Percentiles rank a stretch among this genome's conserved stretches.
These are phyloP conservation scores for Sciurus carolinensis DNA, from an alignment of 2,797 vertebrate species.

Conservation along the genomic window DNA sequence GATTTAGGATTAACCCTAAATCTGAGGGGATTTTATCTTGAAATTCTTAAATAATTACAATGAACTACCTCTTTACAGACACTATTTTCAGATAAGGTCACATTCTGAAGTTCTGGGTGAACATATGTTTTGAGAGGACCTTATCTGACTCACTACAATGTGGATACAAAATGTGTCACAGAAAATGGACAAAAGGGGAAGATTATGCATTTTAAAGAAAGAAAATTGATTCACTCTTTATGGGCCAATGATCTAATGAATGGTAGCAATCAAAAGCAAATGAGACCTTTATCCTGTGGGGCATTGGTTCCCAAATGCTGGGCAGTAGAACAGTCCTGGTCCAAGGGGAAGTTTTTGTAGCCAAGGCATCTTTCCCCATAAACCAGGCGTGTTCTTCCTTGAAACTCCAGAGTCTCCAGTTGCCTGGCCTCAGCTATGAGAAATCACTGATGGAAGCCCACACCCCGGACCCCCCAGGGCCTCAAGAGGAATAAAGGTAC, in stretches of 20 bases:
- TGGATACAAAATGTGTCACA: not conserved
- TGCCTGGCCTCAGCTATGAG: not conserved
- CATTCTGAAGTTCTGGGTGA: not conserved
- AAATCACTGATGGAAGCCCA: not conserved
- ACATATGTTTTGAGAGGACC: not conserved
- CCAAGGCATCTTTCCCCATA: not conserved
- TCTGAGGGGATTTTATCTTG: conserved; percentile 14
- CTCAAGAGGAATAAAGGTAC: not conserved
- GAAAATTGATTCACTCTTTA: not conserved
- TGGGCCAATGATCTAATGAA: not conserved
- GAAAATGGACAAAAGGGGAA: not conserved
- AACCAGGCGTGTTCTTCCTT: not conserved
- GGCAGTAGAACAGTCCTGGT: not conserved
- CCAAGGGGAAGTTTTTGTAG: not conserved
- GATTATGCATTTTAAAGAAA: not conserved
- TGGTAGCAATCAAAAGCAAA: not conserved
- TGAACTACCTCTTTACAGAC: not conserved
- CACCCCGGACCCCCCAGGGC: not conserved
- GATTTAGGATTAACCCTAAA: not conserved
- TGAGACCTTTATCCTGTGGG: not conserved
- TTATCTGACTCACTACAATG: not conserved
- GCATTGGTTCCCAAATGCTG: not conserved
- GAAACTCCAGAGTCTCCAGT: not conserved
- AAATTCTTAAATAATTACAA: not conserved
- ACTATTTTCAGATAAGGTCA: not conserved